Conservation (phyloP, 2,888 invertebrate species). For the Danaus chrysippus region DNA sequence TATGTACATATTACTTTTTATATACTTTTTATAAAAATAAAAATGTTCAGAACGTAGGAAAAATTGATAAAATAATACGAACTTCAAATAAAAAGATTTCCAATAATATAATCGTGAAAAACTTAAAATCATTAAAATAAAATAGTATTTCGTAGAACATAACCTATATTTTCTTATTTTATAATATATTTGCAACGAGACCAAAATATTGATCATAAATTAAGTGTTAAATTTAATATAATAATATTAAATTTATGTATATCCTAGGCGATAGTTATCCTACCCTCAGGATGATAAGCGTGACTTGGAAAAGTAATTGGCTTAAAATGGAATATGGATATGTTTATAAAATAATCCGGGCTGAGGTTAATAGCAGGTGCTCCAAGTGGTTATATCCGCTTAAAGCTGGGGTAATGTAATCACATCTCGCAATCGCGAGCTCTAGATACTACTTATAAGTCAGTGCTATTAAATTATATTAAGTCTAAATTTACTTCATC, state of each 20-base stretch:
- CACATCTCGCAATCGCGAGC: slow-evolving; percentile 17
- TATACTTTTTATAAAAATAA: too few relatives aligned
- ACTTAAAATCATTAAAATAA: too few relatives aligned
- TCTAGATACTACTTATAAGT: slow-evolving; percentile 26
- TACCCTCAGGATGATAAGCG: background rate
- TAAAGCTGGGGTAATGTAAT: slow-evolving; percentile 29
- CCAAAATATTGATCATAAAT: too few relatives aligned
- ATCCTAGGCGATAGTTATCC: background rate
- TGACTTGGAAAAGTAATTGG: slow-evolving; percentile 14
- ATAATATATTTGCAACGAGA: too few relatives aligned
- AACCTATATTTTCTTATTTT: too few relatives aligned
- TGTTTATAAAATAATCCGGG: slow-evolving; percentile 27
- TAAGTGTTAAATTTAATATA: too few relatives aligned
- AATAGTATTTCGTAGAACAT: too few relatives aligned
- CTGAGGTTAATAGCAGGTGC: slow-evolving; percentile 24
- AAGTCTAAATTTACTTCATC: slow-evolving; percentile 17
- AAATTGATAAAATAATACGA: too few relatives aligned
- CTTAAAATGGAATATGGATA: slow-evolving; percentile 25
- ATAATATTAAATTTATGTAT: background rate
- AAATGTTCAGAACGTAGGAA: too few relatives aligned
- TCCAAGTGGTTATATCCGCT: slow-evolving; percentile 30
- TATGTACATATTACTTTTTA: too few relatives aligned
- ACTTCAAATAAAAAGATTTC: too few relatives aligned
- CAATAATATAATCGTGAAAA: too few relatives aligned
- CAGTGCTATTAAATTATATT: slow-evolving; percentile 26